Evolutionary conservation across 2,113 vertebrate species (phyloP).

Genomic region (Brachirus orientalis): DNA sequence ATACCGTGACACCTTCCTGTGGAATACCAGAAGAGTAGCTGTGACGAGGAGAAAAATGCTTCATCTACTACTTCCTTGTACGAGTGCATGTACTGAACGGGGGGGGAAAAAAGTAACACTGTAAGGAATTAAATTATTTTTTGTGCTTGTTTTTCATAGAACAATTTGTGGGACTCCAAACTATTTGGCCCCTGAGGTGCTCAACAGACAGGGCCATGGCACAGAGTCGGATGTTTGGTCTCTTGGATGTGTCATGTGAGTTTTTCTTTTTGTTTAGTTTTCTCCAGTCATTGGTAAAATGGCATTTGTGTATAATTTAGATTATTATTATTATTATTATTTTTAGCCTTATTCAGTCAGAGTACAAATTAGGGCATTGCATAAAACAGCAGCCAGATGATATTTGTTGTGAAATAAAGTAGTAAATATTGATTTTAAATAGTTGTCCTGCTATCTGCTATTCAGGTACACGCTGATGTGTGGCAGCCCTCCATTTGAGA

Average conservation of each 20-base stretch:
- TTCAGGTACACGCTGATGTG: conserved; percentile 95
- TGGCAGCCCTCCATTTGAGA: conserved; percentile 96
- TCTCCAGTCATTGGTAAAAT: too few relatives aligned
- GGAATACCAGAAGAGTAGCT: conserved; percentile 49
- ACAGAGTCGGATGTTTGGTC: conserved; percentile 97
- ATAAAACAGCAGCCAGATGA: neutral
- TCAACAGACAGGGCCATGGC: conserved; percentile 95
- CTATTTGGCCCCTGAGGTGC: conserved; percentile 96
- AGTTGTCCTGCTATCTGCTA: neutral
- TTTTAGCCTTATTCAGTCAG: neutral
- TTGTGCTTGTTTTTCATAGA: conserved; percentile 68
- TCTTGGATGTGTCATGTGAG: conserved; percentile 97
- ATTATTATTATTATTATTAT: too few relatives aligned
- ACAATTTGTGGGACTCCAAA: conserved; percentile 99
- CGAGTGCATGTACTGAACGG: neutral
- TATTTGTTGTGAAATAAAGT: too few relatives aligned
- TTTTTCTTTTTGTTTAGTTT: conserved; percentile 45
- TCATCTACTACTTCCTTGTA: neutral
- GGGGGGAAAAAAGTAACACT: neutral
- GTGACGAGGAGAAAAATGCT: neutral
- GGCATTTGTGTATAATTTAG: too few relatives aligned
- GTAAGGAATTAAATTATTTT: neutral
- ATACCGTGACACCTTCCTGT: conserved; percentile 59
- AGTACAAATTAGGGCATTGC: neutral
- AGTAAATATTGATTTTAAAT: neutral